Evolutionary conservation across 2,797 vertebrate species (phyloP), one percentile per base, ranked within the genome.

Genomic region (Sebastes umbrosus): DNA sequence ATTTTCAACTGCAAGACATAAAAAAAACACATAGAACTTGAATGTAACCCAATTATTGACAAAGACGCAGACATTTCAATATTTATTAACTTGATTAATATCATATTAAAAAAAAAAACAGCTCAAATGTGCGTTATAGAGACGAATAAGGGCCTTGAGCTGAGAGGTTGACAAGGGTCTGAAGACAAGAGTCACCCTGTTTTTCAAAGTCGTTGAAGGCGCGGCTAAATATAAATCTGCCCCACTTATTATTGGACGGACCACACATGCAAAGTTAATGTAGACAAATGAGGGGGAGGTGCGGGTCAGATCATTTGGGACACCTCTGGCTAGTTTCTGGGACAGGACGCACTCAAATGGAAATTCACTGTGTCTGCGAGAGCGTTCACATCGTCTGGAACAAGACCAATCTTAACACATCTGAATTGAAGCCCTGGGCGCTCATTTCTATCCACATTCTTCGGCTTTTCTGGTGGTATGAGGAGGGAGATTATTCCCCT

Each of bases 301-400:
- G 82, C 70, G 43, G 95, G 92, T 91, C 91, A 78, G 77, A 92
- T 92, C 95, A 90, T 92, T 73, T 77, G 94, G 95, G 95, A 95
- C 92, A 94, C 89, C 93, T 90, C 90, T 91, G 92, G 91, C 91
- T 93, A 88, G 90, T 95, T 96, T 96, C 94, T 95, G 94, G 95
- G 94, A 96, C 94, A 91, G 87, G 83, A 94, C 82, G 89, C 90
- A 82, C 89, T 95, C 90, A 92, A 92, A 93, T 90, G 91, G 84
- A 95, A 96, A 95, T 94, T 81, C 66, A 27, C 78, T 58, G 83
- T 84, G 88, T 85, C 84, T 81, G 84, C 31, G 69, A 81, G 84
- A 82, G 73, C 72, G 71, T 85, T 86, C 87, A 86, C 79, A 84
- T 89, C 86, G 86, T 82, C 82, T 92, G 89, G 90, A 95, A 91